Conservation (phyloP, 2,113 vertebrate genomes). For the Sprattus sprattus region DNA sequence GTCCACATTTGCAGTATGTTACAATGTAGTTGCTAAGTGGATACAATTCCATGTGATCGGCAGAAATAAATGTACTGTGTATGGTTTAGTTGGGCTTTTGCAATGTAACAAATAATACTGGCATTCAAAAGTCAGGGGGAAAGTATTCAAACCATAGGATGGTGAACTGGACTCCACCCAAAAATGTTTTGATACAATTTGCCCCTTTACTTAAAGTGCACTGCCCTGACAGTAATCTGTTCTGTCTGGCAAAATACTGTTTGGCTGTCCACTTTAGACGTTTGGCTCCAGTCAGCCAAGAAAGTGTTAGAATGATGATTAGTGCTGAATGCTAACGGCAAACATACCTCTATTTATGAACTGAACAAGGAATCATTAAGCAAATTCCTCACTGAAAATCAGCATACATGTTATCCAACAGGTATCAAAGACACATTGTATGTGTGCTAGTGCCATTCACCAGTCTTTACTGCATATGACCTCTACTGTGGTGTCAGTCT, state of each 20-base stretch:
- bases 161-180: neutral
- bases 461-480: neutral
- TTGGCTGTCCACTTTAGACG: neutral
- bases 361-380: neutral
- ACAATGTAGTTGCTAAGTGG: neutral
- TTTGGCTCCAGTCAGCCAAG: neutral
- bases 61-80: neutral
- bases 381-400: neutral
- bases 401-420: neutral
- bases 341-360: neutral
- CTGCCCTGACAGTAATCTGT: conserved; percentile 1
- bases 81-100: neutral
- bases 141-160: neutral
- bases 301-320: neutral
- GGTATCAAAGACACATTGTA: neutral
- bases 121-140: neutral
- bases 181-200: neutral
- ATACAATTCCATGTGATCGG: conserved; percentile 14
- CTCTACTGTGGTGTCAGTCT: neutral
- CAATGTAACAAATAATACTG: conserved; percentile 9
- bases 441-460: neutral
- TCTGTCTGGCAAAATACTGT: neutral
- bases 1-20: neutral
- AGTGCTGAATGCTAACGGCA: neutral
- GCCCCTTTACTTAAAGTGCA: neutral